Percentiles rank a stretch among this genome's conserved stretches.
Conservation (phyloP, 1,140 invertebrate species). For the Plodia interpunctella region DNA sequence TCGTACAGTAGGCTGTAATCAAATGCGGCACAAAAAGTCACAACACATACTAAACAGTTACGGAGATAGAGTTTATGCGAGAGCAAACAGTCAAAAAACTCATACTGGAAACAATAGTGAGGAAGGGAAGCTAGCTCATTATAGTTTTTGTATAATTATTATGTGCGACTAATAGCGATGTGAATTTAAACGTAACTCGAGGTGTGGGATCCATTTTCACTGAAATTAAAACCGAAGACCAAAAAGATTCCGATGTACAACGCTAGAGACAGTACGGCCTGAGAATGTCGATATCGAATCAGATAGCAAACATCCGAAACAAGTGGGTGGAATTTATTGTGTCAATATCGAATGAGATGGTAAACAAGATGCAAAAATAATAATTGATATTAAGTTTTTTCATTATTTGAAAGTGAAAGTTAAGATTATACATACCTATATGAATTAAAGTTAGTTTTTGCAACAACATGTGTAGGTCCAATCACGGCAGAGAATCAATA, state of each 20-base stretch:
- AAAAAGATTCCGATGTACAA: not conserved
- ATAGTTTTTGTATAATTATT: conserved; percentile 3
- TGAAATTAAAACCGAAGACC: not conserved
- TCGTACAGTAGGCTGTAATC: conserved; percentile 1
- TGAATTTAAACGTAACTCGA: not conserved
- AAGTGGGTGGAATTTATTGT: too few species aligned
- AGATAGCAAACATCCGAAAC: too few species aligned
- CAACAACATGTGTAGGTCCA: too few species aligned
- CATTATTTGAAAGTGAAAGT: too few species aligned
- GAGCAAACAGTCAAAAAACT: conserved; percentile 1
- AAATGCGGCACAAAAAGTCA: not conserved
- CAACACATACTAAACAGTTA: conserved; percentile 1
- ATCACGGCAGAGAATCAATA: too few species aligned
- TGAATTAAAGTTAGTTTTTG: too few species aligned
- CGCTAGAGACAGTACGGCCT: too few species aligned
- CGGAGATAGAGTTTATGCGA: not conserved
- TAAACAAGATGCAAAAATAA: too few species aligned
- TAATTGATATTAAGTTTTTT: too few species aligned
- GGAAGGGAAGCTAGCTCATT: conserved; percentile 3
- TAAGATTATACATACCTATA: too few species aligned
- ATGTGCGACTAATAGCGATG: not conserved
- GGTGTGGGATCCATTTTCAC: not conserved
- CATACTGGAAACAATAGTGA: not conserved
- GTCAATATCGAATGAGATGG: too few species aligned
- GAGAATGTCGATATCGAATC: too few species aligned